Evolutionary conservation across 2,113 vertebrate species (phyloP).

Genomic region (Pithys albifrons): DNA sequence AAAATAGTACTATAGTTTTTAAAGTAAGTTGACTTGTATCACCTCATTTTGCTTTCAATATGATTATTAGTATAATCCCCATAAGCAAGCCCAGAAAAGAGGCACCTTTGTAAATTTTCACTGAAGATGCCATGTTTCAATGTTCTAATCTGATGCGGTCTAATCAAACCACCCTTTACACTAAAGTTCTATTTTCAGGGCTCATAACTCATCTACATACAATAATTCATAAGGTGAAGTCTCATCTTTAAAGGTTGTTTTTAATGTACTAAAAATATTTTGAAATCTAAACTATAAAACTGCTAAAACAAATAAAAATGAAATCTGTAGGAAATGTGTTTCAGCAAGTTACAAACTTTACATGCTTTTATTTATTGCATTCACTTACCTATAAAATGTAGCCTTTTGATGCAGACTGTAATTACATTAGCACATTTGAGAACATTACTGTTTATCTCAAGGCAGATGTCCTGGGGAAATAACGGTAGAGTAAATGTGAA

Average conservation of each 20-base stretch:
- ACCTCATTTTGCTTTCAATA: background rate
- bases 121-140: background rate
- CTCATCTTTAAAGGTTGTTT: background rate
- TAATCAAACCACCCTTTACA: background rate
- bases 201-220: background rate
- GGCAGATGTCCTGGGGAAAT: background rate
- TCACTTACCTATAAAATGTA: background rate
- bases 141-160: background rate
- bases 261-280: background rate
- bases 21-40: background rate
- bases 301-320: background rate
- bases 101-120: background rate
- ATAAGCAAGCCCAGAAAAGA: background rate
- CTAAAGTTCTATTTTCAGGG: background rate
- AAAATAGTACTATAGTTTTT: background rate
- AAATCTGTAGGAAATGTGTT: background rate
- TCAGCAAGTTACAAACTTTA: background rate
- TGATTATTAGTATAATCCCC: background rate
- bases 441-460: background rate
- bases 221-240: background rate
- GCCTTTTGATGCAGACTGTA: accelerated
- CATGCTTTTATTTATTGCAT: accelerated
- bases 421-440: background rate
- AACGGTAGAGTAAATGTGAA: background rate
- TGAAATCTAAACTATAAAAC: background rate